Evolutionary conservation across 1,140 invertebrate species (phyloP).

Genomic region (Papilio glaucus): DNA sequence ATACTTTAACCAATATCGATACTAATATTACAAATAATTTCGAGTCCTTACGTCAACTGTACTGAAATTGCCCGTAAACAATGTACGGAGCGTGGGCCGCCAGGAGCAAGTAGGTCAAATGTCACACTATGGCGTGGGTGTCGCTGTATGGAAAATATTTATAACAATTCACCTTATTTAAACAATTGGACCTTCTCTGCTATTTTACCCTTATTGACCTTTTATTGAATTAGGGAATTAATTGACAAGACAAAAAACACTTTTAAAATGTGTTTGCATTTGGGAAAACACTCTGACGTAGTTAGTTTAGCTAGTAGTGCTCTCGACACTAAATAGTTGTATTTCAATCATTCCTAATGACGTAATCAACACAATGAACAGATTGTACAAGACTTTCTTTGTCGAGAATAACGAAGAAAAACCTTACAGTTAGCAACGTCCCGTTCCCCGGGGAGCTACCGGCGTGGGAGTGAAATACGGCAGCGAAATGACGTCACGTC

Average conservation of each 20-base stretch:
- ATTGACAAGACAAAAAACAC: too few species aligned
- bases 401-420: neutral
- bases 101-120: neutral
- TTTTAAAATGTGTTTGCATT: too few species aligned
- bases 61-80: constrained; percentile 5
- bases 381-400: constrained; percentile 6
- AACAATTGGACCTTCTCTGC: neutral
- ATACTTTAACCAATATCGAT: too few species aligned
- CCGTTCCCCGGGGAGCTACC: constrained; percentile 9
- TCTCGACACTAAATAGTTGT: neutral
- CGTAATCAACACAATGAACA: neutral
- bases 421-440: constrained; percentile 19
- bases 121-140: neutral
- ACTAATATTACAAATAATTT: too few species aligned
- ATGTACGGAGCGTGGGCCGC: neutral
- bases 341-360: neutral
- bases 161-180: neutral
- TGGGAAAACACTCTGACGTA: too few species aligned
- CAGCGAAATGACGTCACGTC: constrained; percentile 1
- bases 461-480: constrained; percentile 24
- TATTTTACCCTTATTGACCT: too few species aligned
- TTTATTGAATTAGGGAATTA: too few species aligned
- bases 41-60: neutral
- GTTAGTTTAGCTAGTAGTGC: too few species aligned
- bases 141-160: neutral